Percentiles rank a stretch among this genome's conserved stretches.
phyloP scores from a whole-genome alignment of 2,113 vertebrate genomes.

The Catharus bicknelli region DNA sequence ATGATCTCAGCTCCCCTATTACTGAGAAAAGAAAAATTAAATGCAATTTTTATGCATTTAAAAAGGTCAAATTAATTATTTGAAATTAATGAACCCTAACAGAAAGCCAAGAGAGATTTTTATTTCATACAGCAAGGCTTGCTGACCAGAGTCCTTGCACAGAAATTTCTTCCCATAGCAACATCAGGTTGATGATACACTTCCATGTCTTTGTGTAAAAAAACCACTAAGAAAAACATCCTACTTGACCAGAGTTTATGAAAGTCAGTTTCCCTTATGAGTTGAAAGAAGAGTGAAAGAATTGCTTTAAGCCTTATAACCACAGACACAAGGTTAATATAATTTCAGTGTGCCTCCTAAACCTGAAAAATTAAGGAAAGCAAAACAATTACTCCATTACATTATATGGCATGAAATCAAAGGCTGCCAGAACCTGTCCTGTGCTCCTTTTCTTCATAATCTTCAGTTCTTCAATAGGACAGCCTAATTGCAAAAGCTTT shows the following conservation, averaged over 20 bases:
- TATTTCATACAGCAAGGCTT: neutral
- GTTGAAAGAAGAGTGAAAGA: neutral
- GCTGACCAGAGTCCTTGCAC: conserved; percentile 2
- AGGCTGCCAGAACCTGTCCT: neutral
- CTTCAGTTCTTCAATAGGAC: neutral
- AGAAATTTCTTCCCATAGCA: neutral
- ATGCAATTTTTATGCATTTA: conserved; percentile 33
- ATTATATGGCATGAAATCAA: neutral
- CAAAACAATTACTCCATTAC: neutral
- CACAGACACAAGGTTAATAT: neutral
- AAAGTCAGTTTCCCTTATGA: neutral
- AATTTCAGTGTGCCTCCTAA: neutral
- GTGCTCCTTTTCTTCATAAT: neutral
- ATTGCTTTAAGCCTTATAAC: neutral
- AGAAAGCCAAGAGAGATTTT: conserved; percentile 42
- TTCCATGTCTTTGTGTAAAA: neutral
- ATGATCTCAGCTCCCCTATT: conserved; percentile 60
- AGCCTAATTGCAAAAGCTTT: neutral
- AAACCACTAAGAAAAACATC: neutral
- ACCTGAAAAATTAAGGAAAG: neutral
- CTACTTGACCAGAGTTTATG: neutral
- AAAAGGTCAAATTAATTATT: conserved; percentile 55
- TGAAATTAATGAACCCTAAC: conserved; percentile 54
- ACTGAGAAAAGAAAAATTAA: conserved; percentile 59
- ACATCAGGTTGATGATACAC: neutral